These are phyloP conservation scores for Bostrychus sinensis DNA, from an alignment of 2,113 vertebrate genomes.

Conservation along the genomic window DNA sequence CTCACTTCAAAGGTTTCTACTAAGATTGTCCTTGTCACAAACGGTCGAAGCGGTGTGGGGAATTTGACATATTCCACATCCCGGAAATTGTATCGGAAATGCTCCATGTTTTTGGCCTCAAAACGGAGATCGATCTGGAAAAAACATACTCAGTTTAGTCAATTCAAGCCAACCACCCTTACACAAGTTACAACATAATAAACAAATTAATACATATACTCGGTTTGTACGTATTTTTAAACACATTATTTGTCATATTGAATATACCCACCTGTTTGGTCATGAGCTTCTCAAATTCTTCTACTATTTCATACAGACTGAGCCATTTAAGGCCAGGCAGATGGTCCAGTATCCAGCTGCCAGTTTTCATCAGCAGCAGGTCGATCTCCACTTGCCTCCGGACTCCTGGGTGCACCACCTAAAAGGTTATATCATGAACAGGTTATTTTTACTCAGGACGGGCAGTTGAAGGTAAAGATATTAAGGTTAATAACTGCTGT, in stretches of 20 bases:
- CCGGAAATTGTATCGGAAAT: constrained; percentile 88
- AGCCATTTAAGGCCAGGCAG: constrained; percentile 95
- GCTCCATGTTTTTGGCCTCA: constrained; percentile 91
- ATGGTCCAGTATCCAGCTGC: constrained; percentile 84
- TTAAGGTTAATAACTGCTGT: no score
- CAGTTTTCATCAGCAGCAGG: constrained; percentile 89
- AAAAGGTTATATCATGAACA: not conserved
- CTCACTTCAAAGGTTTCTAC: constrained; percentile 95
- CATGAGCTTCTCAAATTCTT: constrained; percentile 97
- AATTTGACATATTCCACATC: constrained; percentile 88
- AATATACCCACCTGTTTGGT: constrained; percentile 85
- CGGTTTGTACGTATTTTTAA: no score
- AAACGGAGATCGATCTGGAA: constrained; percentile 90
- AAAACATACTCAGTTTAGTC: constrained; percentile 8
- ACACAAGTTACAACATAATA: no score
- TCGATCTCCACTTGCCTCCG: constrained; percentile 88
- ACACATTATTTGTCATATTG: no score
- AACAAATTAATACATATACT: no score
- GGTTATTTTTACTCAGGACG: not conserved
- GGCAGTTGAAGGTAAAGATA: no score
- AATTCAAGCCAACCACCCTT: not conserved
- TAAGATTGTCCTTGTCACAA: constrained; percentile 87
- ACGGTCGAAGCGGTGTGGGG: constrained; percentile 88
- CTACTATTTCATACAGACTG: constrained; percentile 89
- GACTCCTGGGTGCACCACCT: constrained; percentile 94